Base-by-base conservation (phyloP, 2,113 vertebrate species). In the Chaenogobius annularis region DNA sequence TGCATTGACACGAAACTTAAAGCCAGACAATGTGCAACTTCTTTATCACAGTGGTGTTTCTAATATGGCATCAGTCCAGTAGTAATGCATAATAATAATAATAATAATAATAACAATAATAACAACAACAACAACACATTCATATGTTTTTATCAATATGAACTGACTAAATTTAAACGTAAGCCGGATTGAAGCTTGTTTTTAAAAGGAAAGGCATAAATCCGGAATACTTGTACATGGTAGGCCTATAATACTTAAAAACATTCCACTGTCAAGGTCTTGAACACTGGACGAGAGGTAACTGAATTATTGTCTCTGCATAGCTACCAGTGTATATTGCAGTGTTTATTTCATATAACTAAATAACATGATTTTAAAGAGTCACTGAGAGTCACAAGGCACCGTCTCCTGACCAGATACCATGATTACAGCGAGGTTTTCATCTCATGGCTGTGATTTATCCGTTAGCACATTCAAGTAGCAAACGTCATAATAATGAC, bases 381-480 rank as follows among this genome's bases (percentile, higher is more conserved):
- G 69, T 54, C 72, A 79, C 73, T 73, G 37, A 78, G 23, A 82
- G 76, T 84, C 78, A 82, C 82, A 87, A 90, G 83, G 82, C 83
- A 89, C 81, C 79, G 83, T 86, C 81, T 78, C 74, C 61, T 75
- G 72, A 82, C 65, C 64, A 79, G 84, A 88, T 81, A 87, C 83
- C 80, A 83, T 82, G 75, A 83, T 78, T 72, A 82, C 82, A 72
- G 74, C 7, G 43, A 69, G 79, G 79, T 78, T 72, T 58, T 55
- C 26, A 48, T 75, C 73, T 50, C 64, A 68, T 72, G 73, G 72
- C 68, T 85, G 15, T 72, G 62, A 85, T 61, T 61, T 71, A 68
- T 68, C 66, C 52, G 61, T 70, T 75, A 83, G 69, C 76, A 73
- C 67, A 75, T 40, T 43, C 44, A 46, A 46, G 44, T 54, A 20